phyloP scores from a whole-genome alignment of 2,113 vertebrate species.

The Oxyruncus cristatus region DNA sequence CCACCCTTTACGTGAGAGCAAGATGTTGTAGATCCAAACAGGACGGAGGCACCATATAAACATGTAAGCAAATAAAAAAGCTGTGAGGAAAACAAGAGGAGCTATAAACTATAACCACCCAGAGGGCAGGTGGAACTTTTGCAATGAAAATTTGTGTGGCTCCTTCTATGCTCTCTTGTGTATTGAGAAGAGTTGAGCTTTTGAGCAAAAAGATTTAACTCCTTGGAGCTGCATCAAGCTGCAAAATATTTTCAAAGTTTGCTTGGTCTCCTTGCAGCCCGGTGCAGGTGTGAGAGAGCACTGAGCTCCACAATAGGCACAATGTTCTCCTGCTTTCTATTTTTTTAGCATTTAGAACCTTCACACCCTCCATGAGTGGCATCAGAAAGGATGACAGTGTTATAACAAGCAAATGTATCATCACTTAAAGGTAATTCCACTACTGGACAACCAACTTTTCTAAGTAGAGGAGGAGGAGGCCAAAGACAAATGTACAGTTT shows the following conservation, averaged over 20 bases:
- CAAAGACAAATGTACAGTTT: background rate
- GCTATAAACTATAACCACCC: constrained; percentile 27
- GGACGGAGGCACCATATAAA: background rate
- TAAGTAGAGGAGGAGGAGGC: background rate
- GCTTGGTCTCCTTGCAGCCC: background rate
- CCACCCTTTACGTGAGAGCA: background rate
- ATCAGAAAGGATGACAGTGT: background rate
- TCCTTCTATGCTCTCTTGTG: background rate
- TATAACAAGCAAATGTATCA: background rate
- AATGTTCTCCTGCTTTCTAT: background rate
- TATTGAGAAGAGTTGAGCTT: background rate
- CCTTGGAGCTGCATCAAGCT: background rate
- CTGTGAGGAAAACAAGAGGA: constrained; percentile 45
- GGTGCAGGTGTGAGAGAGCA: background rate
- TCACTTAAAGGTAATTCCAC: background rate
- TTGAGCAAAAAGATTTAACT: background rate
- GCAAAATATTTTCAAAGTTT: background rate
- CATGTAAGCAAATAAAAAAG: background rate
- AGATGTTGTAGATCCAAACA: background rate
- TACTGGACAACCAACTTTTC: background rate
- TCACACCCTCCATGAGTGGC: background rate
- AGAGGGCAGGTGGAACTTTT: constrained; percentile 25
- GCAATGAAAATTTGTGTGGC: background rate
- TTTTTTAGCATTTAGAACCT: background rate
- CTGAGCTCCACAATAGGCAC: background rate